Evolutionary conservation across 2,797 vertebrate genomes (phyloP).

Genomic region (Cichlasoma orientale): DNA sequence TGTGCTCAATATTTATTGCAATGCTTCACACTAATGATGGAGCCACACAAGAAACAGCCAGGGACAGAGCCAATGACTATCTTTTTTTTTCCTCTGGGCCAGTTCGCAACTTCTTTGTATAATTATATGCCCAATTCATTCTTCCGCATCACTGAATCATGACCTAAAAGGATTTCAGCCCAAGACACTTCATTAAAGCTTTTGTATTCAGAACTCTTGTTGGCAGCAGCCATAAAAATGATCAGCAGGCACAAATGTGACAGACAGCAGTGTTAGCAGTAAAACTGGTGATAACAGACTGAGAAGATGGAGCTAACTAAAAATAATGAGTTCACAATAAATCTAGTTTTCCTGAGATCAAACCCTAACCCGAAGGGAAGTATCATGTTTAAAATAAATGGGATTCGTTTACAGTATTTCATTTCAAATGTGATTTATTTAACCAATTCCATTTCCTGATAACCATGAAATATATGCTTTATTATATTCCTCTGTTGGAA

Average conservation of each 20-base stretch:
- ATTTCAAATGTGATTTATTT: slow-evolving; percentile 15
- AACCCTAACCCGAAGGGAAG: slow-evolving; percentile 33
- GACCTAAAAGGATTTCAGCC: slow-evolving; percentile 30
- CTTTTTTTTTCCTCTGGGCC: slow-evolving; percentile 1
- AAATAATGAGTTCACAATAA: slow-evolving; percentile 59
- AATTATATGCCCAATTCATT: slow-evolving; percentile 42
- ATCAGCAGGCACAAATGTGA: slow-evolving; percentile 50
- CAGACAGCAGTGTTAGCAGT: slow-evolving; percentile 40
- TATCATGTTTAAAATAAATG: slow-evolving; percentile 24
- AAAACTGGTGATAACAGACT: slow-evolving; percentile 34
- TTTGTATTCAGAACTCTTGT: slow-evolving; percentile 23
- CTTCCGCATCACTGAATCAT: slow-evolving; percentile 32
- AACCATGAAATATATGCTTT: slow-evolving; percentile 10
- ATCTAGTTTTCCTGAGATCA: slow-evolving; percentile 37
- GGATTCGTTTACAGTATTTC: slow-evolving; percentile 23
- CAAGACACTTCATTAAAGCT: slow-evolving; percentile 39
- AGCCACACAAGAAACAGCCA: slow-evolving; percentile 2
- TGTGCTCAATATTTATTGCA: slow-evolving; percentile 17
- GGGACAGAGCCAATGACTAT: background rate
- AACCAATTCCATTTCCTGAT: slow-evolving; percentile 28
- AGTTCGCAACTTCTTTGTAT: slow-evolving; percentile 36
- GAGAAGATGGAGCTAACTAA: slow-evolving; percentile 54
- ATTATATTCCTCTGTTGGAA: slow-evolving; percentile 7
- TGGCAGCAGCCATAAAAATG: slow-evolving; percentile 31
- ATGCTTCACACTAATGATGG: slow-evolving; percentile 24